These are phyloP conservation scores for Drosophila micromelanica DNA, from an alignment of 1,140 invertebrate species.

Conservation along the genomic window DNA sequence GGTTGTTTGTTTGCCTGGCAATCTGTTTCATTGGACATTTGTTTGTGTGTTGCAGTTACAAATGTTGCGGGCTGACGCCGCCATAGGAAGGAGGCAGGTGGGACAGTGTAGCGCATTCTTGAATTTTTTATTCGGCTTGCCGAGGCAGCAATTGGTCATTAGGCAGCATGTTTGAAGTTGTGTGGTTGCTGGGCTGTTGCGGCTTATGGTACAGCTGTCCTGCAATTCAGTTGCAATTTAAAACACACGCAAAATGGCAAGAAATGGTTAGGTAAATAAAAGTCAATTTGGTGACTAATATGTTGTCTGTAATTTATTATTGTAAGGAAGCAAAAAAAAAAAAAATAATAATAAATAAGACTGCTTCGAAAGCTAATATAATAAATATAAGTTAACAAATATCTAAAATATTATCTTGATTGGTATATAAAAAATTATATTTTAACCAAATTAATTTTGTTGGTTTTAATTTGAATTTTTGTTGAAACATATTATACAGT, in stretches of 20 bases:
- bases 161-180: conserved; percentile 56
- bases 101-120: neutral
- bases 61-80: conserved; percentile 34
- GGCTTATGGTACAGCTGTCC: neutral
- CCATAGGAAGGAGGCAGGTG: conserved; percentile 17
- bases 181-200: neutral
- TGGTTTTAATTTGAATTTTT: too few species aligned
- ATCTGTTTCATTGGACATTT: conserved; percentile 82
- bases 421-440: too few species aligned
- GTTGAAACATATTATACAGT: too few species aligned
- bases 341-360: too few species aligned
- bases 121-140: conserved; percentile 44
- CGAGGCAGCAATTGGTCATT: conserved; percentile 69
- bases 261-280: conserved; percentile 10
- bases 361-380: too few species aligned
- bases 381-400: too few species aligned
- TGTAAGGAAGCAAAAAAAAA: too few species aligned
- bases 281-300: neutral
- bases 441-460: too few species aligned
- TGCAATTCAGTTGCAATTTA: neutral
- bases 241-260: neutral
- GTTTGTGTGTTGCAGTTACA: conserved; percentile 65
- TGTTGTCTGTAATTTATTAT: neutral
- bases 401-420: too few species aligned
- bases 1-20: conserved; percentile 71